Conservation (phyloP, 35 echinoderm and acorn worm genomes). For the Apostichopus japonicus region DNA sequence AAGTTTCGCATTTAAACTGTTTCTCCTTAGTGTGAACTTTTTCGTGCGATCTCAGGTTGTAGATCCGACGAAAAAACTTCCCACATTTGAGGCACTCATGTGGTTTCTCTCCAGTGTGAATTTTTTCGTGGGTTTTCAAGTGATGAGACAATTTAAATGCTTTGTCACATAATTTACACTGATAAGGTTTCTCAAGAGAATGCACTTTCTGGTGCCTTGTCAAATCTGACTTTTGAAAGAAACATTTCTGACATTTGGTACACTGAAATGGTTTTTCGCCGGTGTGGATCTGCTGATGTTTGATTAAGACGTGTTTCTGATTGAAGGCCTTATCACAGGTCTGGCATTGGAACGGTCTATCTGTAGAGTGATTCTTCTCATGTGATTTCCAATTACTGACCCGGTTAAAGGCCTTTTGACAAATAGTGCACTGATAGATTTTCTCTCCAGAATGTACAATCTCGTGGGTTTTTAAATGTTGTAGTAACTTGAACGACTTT, state of each 20-base stretch:
- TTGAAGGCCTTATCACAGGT: constrained; percentile 51
- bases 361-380: constrained; percentile 5
- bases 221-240: constrained; percentile 45
- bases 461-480: not conserved
- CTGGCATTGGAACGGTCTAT: constrained; percentile 46
- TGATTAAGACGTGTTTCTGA: constrained; percentile 27
- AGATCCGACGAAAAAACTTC: constrained; percentile 33
- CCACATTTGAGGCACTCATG: constrained; percentile 18
- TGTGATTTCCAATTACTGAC: constrained; percentile 2
- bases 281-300: constrained; percentile 48
- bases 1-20: constrained; percentile 52
- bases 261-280: constrained; percentile 46
- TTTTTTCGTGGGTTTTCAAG: constrained; percentile 49
- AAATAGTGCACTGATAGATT: not conserved
- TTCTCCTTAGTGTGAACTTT: constrained; percentile 47
- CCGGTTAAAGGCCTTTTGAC: not conserved
- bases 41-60: constrained; percentile 52
- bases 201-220: constrained; percentile 36
- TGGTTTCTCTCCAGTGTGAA: constrained; percentile 60
- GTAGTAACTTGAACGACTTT: constrained; percentile 28
- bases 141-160: constrained; percentile 19
- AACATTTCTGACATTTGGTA: constrained; percentile 46
- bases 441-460: constrained; percentile 9
- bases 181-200: constrained; percentile 19
- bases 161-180: constrained; percentile 50